These are phyloP conservation scores for Drosophila hydei DNA, from an alignment of 1,140 invertebrate species.

Conservation along the genomic window DNA sequence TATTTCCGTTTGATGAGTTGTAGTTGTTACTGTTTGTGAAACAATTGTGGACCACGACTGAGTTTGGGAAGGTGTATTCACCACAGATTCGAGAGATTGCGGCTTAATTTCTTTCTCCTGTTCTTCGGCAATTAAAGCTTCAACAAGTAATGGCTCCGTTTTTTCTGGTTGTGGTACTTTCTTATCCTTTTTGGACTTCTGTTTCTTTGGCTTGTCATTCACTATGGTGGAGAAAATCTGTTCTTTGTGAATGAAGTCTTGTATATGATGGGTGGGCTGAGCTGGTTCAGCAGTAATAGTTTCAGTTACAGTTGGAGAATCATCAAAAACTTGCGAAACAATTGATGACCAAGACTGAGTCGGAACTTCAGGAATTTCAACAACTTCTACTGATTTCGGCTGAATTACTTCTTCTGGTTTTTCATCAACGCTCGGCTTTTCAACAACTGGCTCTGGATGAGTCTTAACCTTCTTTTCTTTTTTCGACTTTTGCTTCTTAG, in stretches of 20 bases:
- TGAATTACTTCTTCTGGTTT: background rate
- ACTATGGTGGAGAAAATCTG: background rate
- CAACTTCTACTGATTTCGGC: background rate
- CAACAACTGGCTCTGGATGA: slow-evolving; percentile 2
- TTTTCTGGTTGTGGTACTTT: background rate
- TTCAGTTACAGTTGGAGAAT: background rate
- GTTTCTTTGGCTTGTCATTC: slow-evolving; percentile 38
- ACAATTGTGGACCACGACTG: slow-evolving; percentile 41
- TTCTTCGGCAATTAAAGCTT: background rate
- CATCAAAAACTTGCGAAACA: slow-evolving; percentile 5
- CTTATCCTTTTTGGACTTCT: slow-evolving; percentile 41
- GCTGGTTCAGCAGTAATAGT: background rate
- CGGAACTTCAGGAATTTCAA: background rate
- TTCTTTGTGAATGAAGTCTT: slow-evolving; percentile 20
- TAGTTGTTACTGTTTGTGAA: slow-evolving; percentile 14
- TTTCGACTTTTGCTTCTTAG: slow-evolving; percentile 38
- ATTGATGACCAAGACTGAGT: slow-evolving; percentile 20
- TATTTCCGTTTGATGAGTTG: background rate
- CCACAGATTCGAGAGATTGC: background rate
- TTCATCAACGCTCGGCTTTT: background rate
- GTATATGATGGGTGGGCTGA: background rate
- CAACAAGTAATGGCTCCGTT: slow-evolving; percentile 7
- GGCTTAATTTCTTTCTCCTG: background rate
- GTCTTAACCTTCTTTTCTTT: slow-evolving; percentile 24
- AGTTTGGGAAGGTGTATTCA: background rate